Evolutionary conservation across 1,140 invertebrate species (phyloP), one percentile per base, ranked within the genome.

Genomic region (Alviniconcha marisindica): DNA sequence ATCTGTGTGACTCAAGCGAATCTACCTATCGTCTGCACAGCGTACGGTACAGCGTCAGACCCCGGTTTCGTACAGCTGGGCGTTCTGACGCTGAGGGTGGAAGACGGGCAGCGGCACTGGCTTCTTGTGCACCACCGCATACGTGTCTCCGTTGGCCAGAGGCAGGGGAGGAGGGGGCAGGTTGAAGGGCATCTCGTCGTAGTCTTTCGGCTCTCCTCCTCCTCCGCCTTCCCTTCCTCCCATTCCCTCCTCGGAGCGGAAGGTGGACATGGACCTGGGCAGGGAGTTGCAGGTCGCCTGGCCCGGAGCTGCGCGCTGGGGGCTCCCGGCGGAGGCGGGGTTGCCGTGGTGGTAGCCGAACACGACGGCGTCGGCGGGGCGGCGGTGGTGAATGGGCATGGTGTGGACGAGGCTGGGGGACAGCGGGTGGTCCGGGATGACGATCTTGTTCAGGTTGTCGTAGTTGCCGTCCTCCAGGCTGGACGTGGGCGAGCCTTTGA

Each of bases 361-460:
- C 7, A 44, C 4, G 18, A 38, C 40, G 80, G 56, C 5, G 79
- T 44, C 24, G 21, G 60, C 44, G 36, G 69, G 24, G 82, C 12
- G 36, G 69, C 42, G n/a, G 21, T 54, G 40, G 38, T 36, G 38
- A 40, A 60, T 7, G 4, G 71, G 54, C 10, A 33, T 10, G 82
- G 40, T 54, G 38, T 51, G 51, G 33, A 54, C n/a, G 31, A 51
- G 38, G 31, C 21, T 54, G 71, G 78, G 36, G 21, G 51, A 48
- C n/a, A 81, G 14, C 3, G 78, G 77, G 5, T 69, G 51, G 77
- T 83, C 79, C 12, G 77, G 82, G 66, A 83, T 86, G 60, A 69
- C 36, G 44, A 86, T 14, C 81, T 83, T 83, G 79, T 82, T 83
- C 56, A 86, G 78, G 51, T 86, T 86, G 74, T 86, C 84, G 54